Percentiles rank a stretch among this genome's conserved stretches.
Conservation (phyloP, 1,140 invertebrate genomes). For the Drosophila yakuba region DNA sequence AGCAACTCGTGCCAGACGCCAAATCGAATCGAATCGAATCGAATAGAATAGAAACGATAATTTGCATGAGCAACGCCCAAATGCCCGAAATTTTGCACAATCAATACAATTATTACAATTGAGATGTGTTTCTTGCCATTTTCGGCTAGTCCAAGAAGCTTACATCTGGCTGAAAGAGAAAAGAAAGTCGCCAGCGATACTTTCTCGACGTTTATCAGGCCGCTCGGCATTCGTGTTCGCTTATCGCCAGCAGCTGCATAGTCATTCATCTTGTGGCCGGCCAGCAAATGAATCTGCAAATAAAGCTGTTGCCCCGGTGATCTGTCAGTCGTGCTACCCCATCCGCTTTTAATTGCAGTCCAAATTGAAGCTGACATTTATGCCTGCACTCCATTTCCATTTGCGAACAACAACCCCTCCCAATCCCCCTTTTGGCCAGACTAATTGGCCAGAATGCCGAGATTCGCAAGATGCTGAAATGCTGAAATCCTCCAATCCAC, state of each 20-base stretch:
- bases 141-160: conserved; percentile 21
- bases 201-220: conserved; percentile 59
- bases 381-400: conserved; percentile 72
- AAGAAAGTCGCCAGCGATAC: conserved; percentile 69
- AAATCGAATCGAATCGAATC: conserved; percentile 52
- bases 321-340: conserved; percentile 47
- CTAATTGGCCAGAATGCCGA: conserved; percentile 69
- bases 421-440: conserved; percentile 34
- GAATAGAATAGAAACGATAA: conserved; percentile 11
- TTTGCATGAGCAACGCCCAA: conserved; percentile 64
- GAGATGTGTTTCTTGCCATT: conserved; percentile 1
- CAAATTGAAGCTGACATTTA: conserved; percentile 77
- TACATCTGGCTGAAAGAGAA: conserved; percentile 21
- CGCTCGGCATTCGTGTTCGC: conserved; percentile 22
- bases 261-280: conserved; percentile 70
- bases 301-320: conserved; percentile 67
- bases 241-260: conserved; percentile 58
- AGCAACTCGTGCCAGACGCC: conserved; percentile 66
- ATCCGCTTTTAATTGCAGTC: conserved; percentile 68
- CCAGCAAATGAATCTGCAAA: conserved; percentile 52
- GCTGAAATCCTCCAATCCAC: conserved; percentile 17
- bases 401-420: background rate
- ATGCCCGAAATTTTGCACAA: conserved; percentile 27
- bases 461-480: conserved; percentile 1
- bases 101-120: conserved; percentile 46